Evolutionary conservation across 2,113 vertebrate species (phyloP).

Genomic region (Callithrix jacchus): DNA sequence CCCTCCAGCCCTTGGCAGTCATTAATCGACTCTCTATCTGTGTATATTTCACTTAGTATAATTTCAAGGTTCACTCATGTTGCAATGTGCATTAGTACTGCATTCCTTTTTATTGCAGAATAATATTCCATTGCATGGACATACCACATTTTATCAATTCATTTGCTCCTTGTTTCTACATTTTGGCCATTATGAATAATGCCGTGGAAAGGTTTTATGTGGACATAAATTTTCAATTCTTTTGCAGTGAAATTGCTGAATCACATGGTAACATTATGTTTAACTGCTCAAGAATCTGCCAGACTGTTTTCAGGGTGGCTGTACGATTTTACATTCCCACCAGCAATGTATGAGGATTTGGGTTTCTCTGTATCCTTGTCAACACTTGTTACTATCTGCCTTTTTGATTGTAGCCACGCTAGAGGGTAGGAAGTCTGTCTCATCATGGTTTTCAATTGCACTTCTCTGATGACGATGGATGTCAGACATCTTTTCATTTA

Average conservation of each 20-base stretch:
- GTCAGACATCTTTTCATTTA: background rate
- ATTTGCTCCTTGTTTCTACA: background rate
- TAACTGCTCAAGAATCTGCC: background rate
- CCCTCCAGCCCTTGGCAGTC: no score
- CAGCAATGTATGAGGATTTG: background rate
- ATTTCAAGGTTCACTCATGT: background rate
- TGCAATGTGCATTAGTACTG: rapidly evolving
- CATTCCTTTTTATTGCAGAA: background rate
- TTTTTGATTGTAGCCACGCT: background rate
- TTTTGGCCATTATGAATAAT: background rate
- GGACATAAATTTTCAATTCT: background rate
- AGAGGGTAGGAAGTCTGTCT: background rate
- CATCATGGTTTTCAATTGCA: background rate
- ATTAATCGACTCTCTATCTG: background rate
- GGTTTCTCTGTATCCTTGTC: background rate
- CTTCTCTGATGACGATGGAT: background rate
- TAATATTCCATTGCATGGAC: background rate
- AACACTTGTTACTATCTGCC: background rate
- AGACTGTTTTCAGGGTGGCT: background rate
- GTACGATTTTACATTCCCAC: rapidly evolving
- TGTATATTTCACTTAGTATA: background rate
- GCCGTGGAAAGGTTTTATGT: background rate
- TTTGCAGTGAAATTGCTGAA: background rate
- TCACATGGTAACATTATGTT: background rate
- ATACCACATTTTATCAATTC: background rate